phyloP scores from a whole-genome alignment of 2,797 vertebrate genomes.

The Lithobates pipiens region DNA sequence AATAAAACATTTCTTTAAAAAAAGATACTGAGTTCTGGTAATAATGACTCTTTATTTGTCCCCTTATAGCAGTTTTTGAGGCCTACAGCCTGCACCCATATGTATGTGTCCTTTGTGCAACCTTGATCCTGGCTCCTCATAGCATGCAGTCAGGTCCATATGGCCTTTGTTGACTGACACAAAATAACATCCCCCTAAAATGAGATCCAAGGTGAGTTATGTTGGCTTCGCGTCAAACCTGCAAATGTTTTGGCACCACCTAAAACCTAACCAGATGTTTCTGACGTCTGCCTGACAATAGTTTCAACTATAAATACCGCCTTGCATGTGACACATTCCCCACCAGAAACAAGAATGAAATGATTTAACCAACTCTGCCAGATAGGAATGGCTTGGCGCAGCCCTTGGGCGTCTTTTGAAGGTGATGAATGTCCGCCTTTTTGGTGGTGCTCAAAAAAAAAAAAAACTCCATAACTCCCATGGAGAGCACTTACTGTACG shows the following conservation, averaged over 20 bases:
- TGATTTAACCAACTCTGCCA: slow-evolving; percentile 8
- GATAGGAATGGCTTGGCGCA: slow-evolving; percentile 12
- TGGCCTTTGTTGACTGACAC: not conserved
- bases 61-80: no score
- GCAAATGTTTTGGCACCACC: not conserved
- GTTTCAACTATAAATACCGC: not conserved
- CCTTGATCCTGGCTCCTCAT: not conserved
- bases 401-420: not conserved
- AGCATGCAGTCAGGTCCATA: not conserved
- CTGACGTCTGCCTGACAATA: not conserved
- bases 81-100: no score
- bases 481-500: slow-evolving; percentile 43
- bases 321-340: not conserved
- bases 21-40: no score
- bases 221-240: not conserved
- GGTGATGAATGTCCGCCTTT: slow-evolving; percentile 18
- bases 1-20: no score
- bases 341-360: not conserved
- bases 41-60: no score
- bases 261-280: not conserved
- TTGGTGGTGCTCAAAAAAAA: not conserved
- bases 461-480: slow-evolving; percentile 5
- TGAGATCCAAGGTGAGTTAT: not conserved
- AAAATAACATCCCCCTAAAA: not conserved
- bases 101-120: not conserved